These are phyloP conservation scores for Centrocercus urophasianus DNA, from an alignment of 2,113 vertebrate genomes.

Conservation along the genomic window DNA sequence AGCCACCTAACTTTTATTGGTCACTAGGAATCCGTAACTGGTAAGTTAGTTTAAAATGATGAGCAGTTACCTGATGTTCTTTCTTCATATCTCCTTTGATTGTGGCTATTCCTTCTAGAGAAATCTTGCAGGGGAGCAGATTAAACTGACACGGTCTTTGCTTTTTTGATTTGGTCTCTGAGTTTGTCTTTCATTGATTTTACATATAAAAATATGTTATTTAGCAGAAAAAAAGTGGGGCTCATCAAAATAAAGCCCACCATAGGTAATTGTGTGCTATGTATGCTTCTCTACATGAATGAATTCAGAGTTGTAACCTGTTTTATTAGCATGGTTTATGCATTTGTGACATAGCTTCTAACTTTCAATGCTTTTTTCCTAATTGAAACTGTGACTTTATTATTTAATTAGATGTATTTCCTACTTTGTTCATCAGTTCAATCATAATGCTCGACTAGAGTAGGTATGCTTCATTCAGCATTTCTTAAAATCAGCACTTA, in stretches of 20 bases:
- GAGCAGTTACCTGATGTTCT: background rate
- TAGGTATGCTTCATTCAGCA: background rate
- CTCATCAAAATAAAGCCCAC: background rate
- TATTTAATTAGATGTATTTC: background rate
- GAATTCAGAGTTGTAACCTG: background rate
- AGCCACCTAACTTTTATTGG: background rate
- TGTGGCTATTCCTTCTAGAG: background rate
- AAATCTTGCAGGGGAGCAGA: background rate
- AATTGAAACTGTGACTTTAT: background rate
- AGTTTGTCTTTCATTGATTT: background rate
- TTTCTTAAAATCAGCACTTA: background rate
- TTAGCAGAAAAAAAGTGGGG: background rate
- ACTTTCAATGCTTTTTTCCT: background rate
- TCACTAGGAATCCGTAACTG: background rate
- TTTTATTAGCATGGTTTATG: background rate
- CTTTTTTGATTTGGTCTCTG: background rate
- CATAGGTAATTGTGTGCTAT: background rate
- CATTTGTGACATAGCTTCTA: slow-evolving; percentile 11
- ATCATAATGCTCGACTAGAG: background rate
- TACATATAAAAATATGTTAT: background rate
- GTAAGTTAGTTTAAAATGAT: background rate
- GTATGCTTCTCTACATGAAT: background rate
- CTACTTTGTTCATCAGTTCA: background rate
- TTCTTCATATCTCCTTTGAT: background rate
- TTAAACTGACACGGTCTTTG: background rate